Base-by-base conservation (phyloP, 2,797 vertebrate genomes). In the Enteromius trimaculatus region DNA sequence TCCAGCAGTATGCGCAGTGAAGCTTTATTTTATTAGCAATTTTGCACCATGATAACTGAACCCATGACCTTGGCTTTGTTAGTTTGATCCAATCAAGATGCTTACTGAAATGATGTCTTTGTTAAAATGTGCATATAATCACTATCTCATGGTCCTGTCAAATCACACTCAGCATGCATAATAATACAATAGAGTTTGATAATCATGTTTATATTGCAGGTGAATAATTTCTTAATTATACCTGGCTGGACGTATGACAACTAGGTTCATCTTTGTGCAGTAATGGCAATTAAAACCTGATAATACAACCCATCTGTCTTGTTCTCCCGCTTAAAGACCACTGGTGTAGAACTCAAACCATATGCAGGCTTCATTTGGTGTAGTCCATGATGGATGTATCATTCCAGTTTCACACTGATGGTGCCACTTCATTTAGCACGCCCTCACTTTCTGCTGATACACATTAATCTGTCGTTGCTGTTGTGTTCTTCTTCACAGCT, bases 261-360 rank as follows among this genome's bases (percentile, higher is more conserved):
- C 23, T n/a, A 66, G 55, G 68, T 70, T 75, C 31, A 71, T 77
- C 81, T 71, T 79, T 62, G 70, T 64, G 71, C 31, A 29, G 31
- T 85, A 76, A 81, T 85, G 80, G 69, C 70, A 84, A 86, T 87
- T 86, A 80, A 80, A 85, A 86, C 37, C n/a, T 72, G 68, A 84
- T 84, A 79, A 87, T 86, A 83, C 80, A 85, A 69, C 53, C 26
- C 81, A 81, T 83, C 83, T 77, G 76, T 85, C 84, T 80, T 88
- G 82, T 81, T 84, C 80, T 80, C 11, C 39, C 42, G 31, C 70
- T 72, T 39, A 34, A 55, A 42, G 44, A 78, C 29, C 75, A 64
- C 53, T 82, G 84, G 71, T 34, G 79, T 76, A 34, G 80, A 74
- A 80, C 75, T 53, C 10, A 13, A 72, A 64, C 42, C 72, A 76